phyloP scores from a whole-genome alignment of 1,140 invertebrate genomes.

The Drosophila bifasciata region DNA sequence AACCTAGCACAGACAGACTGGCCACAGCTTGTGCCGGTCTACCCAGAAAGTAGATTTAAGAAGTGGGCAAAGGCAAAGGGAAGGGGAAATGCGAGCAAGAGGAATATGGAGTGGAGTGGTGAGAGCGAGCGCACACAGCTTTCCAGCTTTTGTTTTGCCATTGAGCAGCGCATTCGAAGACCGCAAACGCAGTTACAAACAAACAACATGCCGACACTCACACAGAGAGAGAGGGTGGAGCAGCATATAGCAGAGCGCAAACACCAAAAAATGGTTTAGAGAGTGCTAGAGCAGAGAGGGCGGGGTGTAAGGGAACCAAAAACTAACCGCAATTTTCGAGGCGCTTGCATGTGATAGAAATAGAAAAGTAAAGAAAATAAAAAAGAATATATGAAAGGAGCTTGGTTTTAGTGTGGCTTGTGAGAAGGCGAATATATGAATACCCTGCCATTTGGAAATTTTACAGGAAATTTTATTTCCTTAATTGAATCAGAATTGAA shows the following conservation, averaged over 20 bases:
- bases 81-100: neutral
- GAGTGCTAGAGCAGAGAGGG: neutral
- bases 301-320: constrained; percentile 15
- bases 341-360: constrained; percentile 69
- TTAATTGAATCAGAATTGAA: too few species aligned
- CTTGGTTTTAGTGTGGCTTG: too few species aligned
- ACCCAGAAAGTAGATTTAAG: too few species aligned
- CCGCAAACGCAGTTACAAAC: constrained; percentile 72
- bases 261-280: constrained; percentile 25
- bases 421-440: neutral
- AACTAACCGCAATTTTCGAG: constrained; percentile 80
- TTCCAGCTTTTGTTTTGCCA: constrained; percentile 78
- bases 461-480: too few species aligned
- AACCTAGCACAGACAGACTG: constrained; percentile 30
- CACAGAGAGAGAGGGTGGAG: constrained; percentile 8
- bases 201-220: constrained; percentile 40
- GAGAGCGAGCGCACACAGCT: constrained; percentile 56
- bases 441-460: neutral
- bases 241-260: constrained; percentile 32
- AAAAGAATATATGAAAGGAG: constrained; percentile 1
- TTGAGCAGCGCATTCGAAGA: constrained; percentile 49
- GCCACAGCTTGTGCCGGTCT: constrained; percentile 67
- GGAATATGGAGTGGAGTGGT: constrained; percentile 18
- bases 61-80: constrained; percentile 36
- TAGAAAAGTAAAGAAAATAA: constrained; percentile 29